phyloP scores from a whole-genome alignment of 2,113 vertebrate species.

The Ailurus styani region DNA sequence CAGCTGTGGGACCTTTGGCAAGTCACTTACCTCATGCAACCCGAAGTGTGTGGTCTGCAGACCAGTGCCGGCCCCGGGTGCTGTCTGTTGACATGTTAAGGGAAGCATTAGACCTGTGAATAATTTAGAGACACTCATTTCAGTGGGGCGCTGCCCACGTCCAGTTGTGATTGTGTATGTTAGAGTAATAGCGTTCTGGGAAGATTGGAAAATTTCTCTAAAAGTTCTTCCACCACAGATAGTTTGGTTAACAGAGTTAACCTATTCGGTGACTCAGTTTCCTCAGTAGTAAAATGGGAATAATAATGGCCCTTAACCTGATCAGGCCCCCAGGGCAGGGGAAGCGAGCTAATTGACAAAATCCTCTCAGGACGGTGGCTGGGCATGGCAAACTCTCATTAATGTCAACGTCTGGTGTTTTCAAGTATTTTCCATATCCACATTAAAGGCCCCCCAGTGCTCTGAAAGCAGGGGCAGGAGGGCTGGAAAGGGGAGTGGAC shows the following conservation, averaged over 20 bases:
- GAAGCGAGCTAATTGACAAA: background rate
- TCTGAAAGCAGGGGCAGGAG: background rate
- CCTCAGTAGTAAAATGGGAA: background rate
- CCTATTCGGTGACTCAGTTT: background rate
- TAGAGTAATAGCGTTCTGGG: background rate
- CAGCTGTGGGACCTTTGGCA: background rate
- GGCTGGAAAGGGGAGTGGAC: no score
- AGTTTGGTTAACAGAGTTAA: background rate
- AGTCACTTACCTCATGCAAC: fast-evolving
- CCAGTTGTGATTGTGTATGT: background rate
- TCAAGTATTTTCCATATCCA: background rate
- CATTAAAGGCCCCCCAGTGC: background rate
- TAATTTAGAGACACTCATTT: background rate
- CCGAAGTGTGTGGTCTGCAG: fast-evolving
- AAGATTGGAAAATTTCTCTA: background rate
- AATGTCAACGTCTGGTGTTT: background rate
- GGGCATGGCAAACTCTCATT: background rate
- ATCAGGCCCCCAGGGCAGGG: background rate
- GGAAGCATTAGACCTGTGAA: background rate
- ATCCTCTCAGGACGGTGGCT: background rate
- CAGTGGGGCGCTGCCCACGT: background rate
- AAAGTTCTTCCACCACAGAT: background rate
- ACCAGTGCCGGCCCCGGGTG: fast-evolving
- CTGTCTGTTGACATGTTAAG: background rate
- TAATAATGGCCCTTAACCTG: background rate